Conservation (phyloP, 2,113 vertebrate genomes). For the Ceyx margarethae region DNA sequence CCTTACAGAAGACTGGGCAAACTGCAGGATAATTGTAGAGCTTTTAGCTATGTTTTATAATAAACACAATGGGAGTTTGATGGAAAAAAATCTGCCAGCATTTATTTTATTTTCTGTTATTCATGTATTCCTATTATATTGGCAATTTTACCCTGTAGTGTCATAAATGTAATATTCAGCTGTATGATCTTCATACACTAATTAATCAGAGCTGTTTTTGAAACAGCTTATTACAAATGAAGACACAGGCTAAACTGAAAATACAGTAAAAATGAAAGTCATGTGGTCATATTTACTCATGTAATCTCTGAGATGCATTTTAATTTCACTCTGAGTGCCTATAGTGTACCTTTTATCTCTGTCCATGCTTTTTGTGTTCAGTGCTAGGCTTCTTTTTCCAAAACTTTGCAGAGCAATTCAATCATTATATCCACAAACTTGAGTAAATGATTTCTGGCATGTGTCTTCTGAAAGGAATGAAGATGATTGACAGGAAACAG, state of each 20-base stretch:
- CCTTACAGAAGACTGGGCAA: slow-evolving; percentile 3
- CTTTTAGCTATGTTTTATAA: slow-evolving; percentile 21
- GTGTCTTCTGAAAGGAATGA: background rate
- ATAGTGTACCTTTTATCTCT: background rate
- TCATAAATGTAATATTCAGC: background rate
- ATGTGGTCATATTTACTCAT: background rate
- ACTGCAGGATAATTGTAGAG: slow-evolving; percentile 2
- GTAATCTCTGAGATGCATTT: background rate
- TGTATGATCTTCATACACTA: background rate
- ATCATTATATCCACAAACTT: background rate
- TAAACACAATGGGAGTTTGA: background rate
- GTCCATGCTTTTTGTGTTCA: background rate
- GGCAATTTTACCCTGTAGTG: background rate
- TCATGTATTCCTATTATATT: background rate
- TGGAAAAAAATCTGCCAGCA: background rate
- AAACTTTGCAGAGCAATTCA: background rate
- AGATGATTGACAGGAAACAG: background rate
- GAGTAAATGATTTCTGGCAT: background rate
- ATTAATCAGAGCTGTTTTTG: background rate
- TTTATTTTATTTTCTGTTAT: background rate
- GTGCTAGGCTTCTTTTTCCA: background rate
- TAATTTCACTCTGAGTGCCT: background rate
- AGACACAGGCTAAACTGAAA: background rate
- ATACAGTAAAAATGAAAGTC: background rate
- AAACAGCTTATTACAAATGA: background rate